Evolutionary conservation across 2,113 vertebrate species (phyloP), one percentile per base, ranked within the genome.

Genomic region (Carassius auratus): DNA sequence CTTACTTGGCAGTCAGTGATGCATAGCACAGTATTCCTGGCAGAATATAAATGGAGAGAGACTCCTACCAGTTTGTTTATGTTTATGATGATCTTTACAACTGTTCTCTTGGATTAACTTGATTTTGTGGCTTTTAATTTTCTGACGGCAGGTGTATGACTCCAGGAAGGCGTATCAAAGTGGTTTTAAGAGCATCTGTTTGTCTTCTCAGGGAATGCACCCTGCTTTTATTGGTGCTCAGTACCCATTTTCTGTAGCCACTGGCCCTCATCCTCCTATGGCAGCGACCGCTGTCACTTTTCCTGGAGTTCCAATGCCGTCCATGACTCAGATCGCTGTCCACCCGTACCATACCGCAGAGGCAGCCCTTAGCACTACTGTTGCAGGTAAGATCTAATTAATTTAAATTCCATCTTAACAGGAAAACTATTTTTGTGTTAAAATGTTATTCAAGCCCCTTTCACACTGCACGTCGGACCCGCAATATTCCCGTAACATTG

Each of bases 281-380:
- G 95, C 98, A 89, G 96, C 98, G 86, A 97, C 97, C 3, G 96
- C 97, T 6, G 97, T 99, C 90, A 97, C 97, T n/a, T 99, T 99
- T 90, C 96, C 97, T 0, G 96, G 96, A 0, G 96, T 97, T 73
- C 96, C 97, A 0, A 96, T 99, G 50, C 98, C 97, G 33, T 97
- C 98, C 92, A 97, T 99, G 97, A 96, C 98, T 0, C 98, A 98
- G 92, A 99, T 99, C 26, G 96, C 98, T 1, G 97, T 99, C 92
- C 98, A 99, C 89, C 98, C 98, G 15, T 99, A 98, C 89, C 97
- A 98, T 92, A 91, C 97, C 0, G 98, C 97, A 0, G 98, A 99
- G 90, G 93, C 96, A 1, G 97, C 96, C 77, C 98, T 99, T 87
- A 95, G 96, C 94, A 97, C 98, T 90, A 97, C 97, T 10, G 97